Percentiles rank a stretch among this genome's conserved stretches.
phyloP scores from a whole-genome alignment of 2,113 vertebrate genomes.

The Cercopithecus mona region DNA sequence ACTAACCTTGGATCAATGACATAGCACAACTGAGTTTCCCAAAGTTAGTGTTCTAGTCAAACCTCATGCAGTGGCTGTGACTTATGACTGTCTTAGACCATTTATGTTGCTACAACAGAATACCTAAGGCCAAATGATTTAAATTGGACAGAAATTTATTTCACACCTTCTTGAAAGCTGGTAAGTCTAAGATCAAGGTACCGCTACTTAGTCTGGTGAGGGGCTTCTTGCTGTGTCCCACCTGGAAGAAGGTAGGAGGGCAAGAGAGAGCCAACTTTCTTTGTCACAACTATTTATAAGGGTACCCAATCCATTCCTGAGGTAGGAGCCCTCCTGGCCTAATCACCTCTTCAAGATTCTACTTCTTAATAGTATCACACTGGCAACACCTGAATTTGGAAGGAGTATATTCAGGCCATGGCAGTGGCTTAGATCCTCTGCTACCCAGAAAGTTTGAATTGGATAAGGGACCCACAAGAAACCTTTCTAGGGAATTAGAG shows the following conservation, averaged over 20 bases:
- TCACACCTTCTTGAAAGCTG: background rate
- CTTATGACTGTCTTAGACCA: too few relatives aligned
- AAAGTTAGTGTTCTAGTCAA: accelerated
- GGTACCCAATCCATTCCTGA: too few relatives aligned
- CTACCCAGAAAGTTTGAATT: background rate
- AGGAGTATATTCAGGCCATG: background rate
- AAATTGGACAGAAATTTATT: background rate
- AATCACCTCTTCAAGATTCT: too few relatives aligned
- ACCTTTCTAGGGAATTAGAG: background rate
- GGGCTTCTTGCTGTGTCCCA: too few relatives aligned
- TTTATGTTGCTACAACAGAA: background rate
- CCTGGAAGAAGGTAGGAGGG: accelerated
- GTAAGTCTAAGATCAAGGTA: background rate
- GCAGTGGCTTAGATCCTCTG: background rate
- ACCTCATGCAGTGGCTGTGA: accelerated
- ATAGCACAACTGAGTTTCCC: too few relatives aligned
- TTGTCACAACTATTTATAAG: background rate
- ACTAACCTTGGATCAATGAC: too few relatives aligned
- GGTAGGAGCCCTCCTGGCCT: background rate
- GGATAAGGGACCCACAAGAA: background rate
- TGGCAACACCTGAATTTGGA: background rate
- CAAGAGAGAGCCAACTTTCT: background rate
- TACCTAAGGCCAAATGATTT: background rate
- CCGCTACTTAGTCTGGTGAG: background rate
- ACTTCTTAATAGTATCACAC: background rate